Evolutionary conservation across 2,113 vertebrate species (phyloP).

Genomic region (Pygoscelis adeliae): DNA sequence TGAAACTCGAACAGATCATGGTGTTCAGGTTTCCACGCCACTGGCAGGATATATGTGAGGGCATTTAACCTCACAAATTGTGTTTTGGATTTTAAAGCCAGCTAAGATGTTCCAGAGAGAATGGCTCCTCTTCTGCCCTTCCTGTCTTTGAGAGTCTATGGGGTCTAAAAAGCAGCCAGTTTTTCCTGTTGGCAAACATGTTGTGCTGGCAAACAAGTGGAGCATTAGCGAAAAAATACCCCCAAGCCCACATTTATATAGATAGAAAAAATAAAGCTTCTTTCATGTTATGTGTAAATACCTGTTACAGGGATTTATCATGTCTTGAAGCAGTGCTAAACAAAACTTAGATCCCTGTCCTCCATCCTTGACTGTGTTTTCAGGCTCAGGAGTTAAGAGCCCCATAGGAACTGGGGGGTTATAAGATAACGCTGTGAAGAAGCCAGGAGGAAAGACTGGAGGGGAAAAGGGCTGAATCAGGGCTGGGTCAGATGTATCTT

Average conservation of each 20-base stretch:
- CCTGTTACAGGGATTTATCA: background rate
- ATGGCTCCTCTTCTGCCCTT: background rate
- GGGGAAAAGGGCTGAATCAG: background rate
- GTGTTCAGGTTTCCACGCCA: background rate
- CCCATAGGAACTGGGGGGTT: fast-evolving
- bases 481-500: background rate
- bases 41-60: background rate
- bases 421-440: background rate
- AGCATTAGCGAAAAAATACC: background rate
- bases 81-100: background rate
- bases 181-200: background rate
- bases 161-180: background rate
- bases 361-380: background rate
- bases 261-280: background rate
- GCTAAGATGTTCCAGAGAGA: background rate
- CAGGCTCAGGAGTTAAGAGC: background rate
- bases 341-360: background rate
- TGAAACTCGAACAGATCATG: background rate
- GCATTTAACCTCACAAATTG: background rate
- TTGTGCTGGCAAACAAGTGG: background rate
- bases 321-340: background rate
- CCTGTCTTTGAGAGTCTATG: background rate
- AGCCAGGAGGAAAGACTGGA: background rate
- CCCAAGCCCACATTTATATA: too few species aligned
- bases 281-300: fast-evolving